Conservation (phyloP, 2,888 invertebrate genomes). For the Erebia epiphron region DNA sequence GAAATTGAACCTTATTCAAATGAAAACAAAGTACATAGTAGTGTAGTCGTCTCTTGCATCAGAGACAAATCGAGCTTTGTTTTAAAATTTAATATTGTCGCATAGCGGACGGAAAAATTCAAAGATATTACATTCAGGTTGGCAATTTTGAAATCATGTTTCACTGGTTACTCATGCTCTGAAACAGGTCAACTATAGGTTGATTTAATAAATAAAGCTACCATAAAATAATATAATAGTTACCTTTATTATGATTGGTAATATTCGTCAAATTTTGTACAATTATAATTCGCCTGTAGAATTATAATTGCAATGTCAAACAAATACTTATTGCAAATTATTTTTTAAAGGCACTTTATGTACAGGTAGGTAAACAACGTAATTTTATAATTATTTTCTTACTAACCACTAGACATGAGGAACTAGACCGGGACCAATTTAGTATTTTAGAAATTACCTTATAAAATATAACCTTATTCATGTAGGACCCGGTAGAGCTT, state of each 20-base stretch:
- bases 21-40: background rate
- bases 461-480: too few relatives aligned
- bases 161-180: background rate
- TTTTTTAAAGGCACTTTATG: background rate
- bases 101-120: constrained; percentile 12
- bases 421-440: too few relatives aligned
- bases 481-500: too few relatives aligned
- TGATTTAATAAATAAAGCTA: background rate
- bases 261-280: too few relatives aligned
- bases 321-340: background rate
- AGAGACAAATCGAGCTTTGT: background rate
- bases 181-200: background rate
- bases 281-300: background rate
- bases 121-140: constrained; percentile 1
- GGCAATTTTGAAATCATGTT: background rate
- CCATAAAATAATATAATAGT: too few relatives aligned
- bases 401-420: too few relatives aligned
- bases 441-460: too few relatives aligned
- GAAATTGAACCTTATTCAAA: background rate
- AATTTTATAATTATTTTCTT: too few relatives aligned
- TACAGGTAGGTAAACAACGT: too few relatives aligned
- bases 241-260: too few relatives aligned
- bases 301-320: background rate
- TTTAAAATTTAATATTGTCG: constrained; percentile 30
- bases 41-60: background rate